Percentiles rank a stretch among this genome's conserved stretches.
Conservation (phyloP, 2,797 vertebrate species). For the Buphagus erythrorhynchus region DNA sequence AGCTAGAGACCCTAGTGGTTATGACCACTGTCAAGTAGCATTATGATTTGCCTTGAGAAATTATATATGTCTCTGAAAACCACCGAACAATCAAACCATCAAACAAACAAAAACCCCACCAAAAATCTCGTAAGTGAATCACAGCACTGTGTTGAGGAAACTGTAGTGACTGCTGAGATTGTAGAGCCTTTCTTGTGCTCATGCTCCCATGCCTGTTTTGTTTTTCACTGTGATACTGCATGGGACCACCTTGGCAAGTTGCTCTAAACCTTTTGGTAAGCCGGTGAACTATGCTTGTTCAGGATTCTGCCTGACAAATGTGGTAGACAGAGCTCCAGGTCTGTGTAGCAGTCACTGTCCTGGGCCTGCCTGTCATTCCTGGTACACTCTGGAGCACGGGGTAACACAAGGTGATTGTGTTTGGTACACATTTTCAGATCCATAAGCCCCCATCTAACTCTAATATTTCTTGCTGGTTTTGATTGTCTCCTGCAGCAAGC, state of each 20-base stretch:
- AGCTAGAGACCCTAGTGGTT: not conserved
- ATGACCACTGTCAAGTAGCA: not conserved
- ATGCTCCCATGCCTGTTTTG: not conserved
- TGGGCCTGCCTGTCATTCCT: not conserved
- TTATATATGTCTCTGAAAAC: not conserved
- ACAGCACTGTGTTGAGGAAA: not conserved
- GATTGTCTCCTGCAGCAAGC: constrained; percentile 86
- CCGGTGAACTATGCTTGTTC: not conserved
- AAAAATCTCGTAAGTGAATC: rapidly evolving
- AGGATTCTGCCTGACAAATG: not conserved
- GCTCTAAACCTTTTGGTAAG: not conserved
- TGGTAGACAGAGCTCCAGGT: not conserved
- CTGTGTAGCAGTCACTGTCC: not conserved
- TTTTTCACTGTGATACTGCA: not conserved
- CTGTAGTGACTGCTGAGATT: not conserved
- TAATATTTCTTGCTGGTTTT: not conserved
- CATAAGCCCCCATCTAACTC: not conserved
- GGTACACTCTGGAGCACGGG: rapidly evolving
- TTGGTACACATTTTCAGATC: rapidly evolving
- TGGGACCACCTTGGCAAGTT: not conserved
- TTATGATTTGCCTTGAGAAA: not conserved
- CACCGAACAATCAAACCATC: not conserved
- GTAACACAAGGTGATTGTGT: not conserved
- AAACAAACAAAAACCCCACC: not conserved
- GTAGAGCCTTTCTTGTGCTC: not conserved